These are phyloP conservation scores for Callionymus lyra DNA, from an alignment of 2,113 vertebrate genomes.

Conservation along the genomic window DNA sequence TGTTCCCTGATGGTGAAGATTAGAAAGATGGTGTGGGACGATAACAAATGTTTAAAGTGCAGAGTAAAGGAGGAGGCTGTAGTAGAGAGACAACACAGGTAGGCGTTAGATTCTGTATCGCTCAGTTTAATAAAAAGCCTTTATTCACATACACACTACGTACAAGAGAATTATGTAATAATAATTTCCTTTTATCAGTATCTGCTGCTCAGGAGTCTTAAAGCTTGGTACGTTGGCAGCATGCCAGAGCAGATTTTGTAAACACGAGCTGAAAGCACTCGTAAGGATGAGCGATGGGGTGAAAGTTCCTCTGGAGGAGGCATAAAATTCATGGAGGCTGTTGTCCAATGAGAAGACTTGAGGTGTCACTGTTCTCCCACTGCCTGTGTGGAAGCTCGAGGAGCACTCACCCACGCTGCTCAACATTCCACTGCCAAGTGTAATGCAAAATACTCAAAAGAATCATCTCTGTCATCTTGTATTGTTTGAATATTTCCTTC, in stretches of 20 bases:
- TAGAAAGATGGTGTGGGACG: conserved; percentile 17
- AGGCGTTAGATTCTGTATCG: conserved; percentile 25
- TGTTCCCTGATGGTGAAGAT: conserved; percentile 1
- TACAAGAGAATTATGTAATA: conserved; percentile 41
- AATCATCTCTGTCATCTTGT: conserved; percentile 11
- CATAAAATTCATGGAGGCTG: conserved; percentile 36
- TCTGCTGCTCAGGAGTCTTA: conserved; percentile 20
- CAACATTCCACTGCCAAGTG: conserved; percentile 16
- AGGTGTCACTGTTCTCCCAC: conserved; percentile 33
- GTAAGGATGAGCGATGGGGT: conserved; percentile 30
- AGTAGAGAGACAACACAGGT: conserved; percentile 30
- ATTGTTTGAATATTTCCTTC: conserved; percentile 1
- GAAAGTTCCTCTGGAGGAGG: conserved; percentile 42
- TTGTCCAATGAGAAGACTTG: conserved; percentile 22
- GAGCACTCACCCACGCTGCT: conserved; percentile 30
- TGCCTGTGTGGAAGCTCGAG: conserved; percentile 30
- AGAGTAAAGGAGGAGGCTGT: conserved; percentile 27
- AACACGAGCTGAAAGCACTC: conserved; percentile 28
- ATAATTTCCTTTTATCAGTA: conserved; percentile 16
- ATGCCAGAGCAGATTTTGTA: conserved; percentile 17
- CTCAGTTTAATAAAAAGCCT: conserved; percentile 26
- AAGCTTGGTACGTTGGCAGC: conserved; percentile 13
- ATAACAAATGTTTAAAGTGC: conserved; percentile 28
- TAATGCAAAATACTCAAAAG: conserved; percentile 30
- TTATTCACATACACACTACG: conserved; percentile 22